phyloP scores from a whole-genome alignment of 1,140 invertebrate genomes.

The Lysiphlebus fabarum region DNA sequence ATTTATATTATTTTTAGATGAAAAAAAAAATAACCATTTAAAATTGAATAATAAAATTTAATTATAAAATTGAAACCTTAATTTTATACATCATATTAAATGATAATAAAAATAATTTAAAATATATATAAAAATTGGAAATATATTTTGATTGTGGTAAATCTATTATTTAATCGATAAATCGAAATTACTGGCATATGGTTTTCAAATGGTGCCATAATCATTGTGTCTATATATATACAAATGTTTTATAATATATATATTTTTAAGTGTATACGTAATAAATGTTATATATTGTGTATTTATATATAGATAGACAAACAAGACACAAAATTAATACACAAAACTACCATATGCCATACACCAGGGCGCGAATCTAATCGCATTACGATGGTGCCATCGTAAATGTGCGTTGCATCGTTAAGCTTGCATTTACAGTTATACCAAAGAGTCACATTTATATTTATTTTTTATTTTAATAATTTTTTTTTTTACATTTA shows the following conservation, averaged over 20 bases:
- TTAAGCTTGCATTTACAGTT: constrained; percentile 18
- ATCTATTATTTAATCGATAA: background rate
- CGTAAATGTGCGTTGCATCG: constrained; percentile 17
- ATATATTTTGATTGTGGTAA: background rate
- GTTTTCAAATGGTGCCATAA: background rate
- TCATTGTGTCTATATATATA: too few species aligned
- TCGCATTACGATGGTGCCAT: constrained; percentile 32
- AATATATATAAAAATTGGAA: background rate
- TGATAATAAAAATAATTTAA: too few species aligned
- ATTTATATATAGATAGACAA: background rate
- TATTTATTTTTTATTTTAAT: background rate
- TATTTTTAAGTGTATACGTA: background rate
- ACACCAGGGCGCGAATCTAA: constrained; percentile 31
- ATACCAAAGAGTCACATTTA: too few species aligned
- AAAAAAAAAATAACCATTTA: too few species aligned
- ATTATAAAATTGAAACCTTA: too few species aligned
- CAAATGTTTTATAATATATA: background rate
- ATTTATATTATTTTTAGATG: too few species aligned
- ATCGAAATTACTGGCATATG: too few species aligned
- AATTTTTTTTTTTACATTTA: background rate
- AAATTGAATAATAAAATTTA: too few species aligned
- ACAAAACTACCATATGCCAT: constrained; percentile 19
- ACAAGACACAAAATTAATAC: constrained; percentile 13
- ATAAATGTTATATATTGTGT: too few species aligned
- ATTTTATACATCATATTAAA: too few species aligned